Percentiles rank a stretch among this genome's conserved stretches.
Evolutionary conservation across 2,888 invertebrate species (phyloP).

Genomic region (Ryuthela nishihirai): DNA sequence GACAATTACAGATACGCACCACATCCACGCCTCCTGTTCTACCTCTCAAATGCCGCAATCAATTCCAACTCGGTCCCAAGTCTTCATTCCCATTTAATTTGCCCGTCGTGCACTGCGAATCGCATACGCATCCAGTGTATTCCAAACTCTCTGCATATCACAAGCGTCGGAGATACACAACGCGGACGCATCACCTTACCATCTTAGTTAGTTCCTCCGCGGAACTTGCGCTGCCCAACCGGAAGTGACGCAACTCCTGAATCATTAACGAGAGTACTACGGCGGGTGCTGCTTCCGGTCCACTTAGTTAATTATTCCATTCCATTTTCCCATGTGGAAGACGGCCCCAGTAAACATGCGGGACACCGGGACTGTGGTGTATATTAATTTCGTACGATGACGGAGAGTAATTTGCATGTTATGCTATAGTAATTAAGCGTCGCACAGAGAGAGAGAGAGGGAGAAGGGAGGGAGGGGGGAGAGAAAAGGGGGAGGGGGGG

Average conservation of each 20-base stretch:
- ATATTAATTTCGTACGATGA: slow-evolving; percentile 40
- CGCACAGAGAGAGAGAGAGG: slow-evolving; percentile 1
- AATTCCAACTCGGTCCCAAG: too few species aligned
- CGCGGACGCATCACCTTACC: too few species aligned
- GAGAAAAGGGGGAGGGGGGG: slow-evolving; percentile 3
- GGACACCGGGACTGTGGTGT: slow-evolving; percentile 5
- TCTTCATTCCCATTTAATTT: too few species aligned
- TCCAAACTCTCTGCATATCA: too few species aligned
- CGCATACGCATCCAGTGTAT: too few species aligned
- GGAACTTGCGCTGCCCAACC: slow-evolving; percentile 3
- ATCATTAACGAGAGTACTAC: slow-evolving; percentile 40
- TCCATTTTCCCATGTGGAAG: slow-evolving; percentile 37
- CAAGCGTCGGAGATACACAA: too few species aligned
- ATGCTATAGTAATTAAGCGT: slow-evolving; percentile 40
- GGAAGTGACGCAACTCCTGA: slow-evolving; percentile 33
- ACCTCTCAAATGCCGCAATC: too few species aligned
- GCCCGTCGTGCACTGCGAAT: too few species aligned
- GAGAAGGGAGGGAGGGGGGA: neutral
- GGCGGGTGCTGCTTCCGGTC: slow-evolving; percentile 33
- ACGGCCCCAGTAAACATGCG: slow-evolving; percentile 3
- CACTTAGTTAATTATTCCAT: slow-evolving; percentile 40
- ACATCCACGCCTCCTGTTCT: too few species aligned
- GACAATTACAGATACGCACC: too few species aligned
- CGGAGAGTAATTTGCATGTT: slow-evolving; percentile 39
- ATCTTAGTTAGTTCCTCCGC: too few species aligned